A percentile compares a stretch with the other conserved stretches of the same genome.
These are phyloP conservation scores for Bombus polaris DNA, from an alignment of 1,140 invertebrate species.

Conservation along the genomic window DNA sequence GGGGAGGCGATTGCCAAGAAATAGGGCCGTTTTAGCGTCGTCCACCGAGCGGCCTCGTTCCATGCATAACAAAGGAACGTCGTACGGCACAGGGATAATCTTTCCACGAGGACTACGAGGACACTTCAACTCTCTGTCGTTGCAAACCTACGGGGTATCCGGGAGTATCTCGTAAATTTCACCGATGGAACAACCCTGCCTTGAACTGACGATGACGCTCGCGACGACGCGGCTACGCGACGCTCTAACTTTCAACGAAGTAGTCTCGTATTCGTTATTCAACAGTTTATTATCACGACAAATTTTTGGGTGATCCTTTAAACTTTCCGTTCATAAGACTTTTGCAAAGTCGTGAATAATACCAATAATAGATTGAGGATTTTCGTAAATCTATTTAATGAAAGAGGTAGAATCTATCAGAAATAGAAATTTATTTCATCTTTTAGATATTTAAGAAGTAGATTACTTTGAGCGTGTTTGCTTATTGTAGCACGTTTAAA, in stretches of 20 bases:
- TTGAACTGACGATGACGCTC: neutral
- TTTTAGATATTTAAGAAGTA: no score
- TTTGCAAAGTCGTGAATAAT: no score
- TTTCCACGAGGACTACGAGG: conserved; percentile 13
- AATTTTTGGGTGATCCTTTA: no score
- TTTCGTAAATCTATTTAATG: no score
- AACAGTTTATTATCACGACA: neutral
- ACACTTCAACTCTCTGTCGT: neutral
- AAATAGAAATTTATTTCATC: no score
- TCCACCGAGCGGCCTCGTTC: conserved; percentile 41
- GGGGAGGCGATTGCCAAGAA: conserved; percentile 41
- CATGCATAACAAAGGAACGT: conserved; percentile 45
- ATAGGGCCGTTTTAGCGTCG: conserved; percentile 41
- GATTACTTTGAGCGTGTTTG: no score
- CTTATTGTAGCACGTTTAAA: no score
- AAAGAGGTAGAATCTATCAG: no score
- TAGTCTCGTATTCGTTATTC: neutral
- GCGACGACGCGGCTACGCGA: no score
- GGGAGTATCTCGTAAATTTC: conserved; percentile 7
- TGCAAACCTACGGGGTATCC: neutral
- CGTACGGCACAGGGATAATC: conserved; percentile 32
- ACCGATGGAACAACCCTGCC: neutral
- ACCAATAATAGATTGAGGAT: no score
- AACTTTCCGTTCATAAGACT: no score
- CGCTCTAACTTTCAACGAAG: neutral